Percentiles rank a stretch among this genome's conserved stretches.
These are phyloP conservation scores for Erannis defoliaria DNA, from an alignment of 2,888 invertebrate species.

Conservation along the genomic window DNA sequence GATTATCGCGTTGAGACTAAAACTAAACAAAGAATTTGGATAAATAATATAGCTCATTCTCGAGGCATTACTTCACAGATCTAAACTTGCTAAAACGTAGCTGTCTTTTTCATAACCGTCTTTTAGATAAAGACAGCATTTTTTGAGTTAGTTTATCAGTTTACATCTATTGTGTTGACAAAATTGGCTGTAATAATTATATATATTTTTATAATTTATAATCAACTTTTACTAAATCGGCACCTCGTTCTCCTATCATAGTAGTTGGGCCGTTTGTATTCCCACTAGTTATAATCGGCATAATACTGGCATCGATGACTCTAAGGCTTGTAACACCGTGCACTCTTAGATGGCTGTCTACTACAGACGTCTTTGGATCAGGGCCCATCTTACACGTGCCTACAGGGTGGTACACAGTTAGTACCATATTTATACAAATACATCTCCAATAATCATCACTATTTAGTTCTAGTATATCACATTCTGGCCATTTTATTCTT, in stretches of 20 bases:
- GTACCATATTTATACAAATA: constrained; percentile 76
- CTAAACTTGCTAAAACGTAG: too few species aligned
- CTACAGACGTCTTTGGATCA: constrained; percentile 54
- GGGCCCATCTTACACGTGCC: constrained; percentile 88
- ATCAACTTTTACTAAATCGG: constrained; percentile 89
- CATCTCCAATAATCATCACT: constrained; percentile 67
- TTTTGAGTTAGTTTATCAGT: too few species aligned
- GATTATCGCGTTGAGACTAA: too few species aligned
- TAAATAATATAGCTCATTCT: too few species aligned
- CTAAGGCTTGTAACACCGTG: constrained; percentile 88
- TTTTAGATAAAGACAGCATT: too few species aligned
- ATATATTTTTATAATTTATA: constrained; percentile 56
- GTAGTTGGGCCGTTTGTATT: constrained; percentile 93
- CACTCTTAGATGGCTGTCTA: constrained; percentile 87
- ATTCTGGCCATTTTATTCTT: constrained; percentile 57
- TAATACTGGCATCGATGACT: constrained; percentile 92
- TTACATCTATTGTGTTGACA: too few species aligned
- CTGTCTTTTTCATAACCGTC: too few species aligned
- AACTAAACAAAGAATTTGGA: too few species aligned
- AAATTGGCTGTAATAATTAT: too few species aligned
- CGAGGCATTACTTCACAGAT: too few species aligned
- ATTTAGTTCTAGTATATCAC: constrained; percentile 55
- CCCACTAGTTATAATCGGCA: constrained; percentile 91
- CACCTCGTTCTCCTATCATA: constrained; percentile 93
- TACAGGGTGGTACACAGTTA: constrained; percentile 89